Conservation (phyloP, 2,888 invertebrate genomes). For the Cybosia mesomella region DNA sequence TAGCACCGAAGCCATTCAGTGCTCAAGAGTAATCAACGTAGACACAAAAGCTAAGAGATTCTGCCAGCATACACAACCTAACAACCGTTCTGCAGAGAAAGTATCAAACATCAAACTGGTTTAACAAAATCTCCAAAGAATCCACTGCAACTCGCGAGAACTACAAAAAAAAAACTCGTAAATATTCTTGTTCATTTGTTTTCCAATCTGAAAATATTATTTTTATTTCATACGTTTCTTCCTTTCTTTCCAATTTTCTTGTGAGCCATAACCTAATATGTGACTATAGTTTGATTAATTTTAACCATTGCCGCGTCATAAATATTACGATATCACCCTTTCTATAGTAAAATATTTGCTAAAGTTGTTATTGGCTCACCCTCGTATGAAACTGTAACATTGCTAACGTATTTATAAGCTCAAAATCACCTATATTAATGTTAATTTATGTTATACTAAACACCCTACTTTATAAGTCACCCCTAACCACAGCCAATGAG, state of each 20-base stretch:
- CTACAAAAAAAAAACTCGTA: too few species aligned
- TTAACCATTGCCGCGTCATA: not conserved
- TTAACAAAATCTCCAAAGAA: not conserved
- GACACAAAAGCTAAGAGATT: not conserved
- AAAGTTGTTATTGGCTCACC: not conserved
- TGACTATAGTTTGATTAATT: not conserved
- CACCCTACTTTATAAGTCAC: constrained; percentile 3
- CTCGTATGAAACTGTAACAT: constrained; percentile 13
- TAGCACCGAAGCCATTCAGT: too few species aligned
- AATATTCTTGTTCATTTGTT: too few species aligned
- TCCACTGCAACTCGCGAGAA: not conserved
- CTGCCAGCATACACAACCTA: too few species aligned
- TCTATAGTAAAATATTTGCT: not conserved
- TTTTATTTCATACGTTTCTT: too few species aligned
- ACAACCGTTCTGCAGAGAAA: not conserved
- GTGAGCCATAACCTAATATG: not conserved
- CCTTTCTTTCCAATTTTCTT: not conserved
- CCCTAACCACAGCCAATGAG: constrained; percentile 11
- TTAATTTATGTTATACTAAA: constrained; percentile 20
- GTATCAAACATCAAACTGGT: not conserved
- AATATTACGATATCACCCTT: not conserved
- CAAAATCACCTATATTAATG: constrained; percentile 19
- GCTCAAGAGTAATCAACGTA: not conserved
- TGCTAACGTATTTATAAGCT: constrained; percentile 14
- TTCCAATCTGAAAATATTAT: too few species aligned